These are phyloP conservation scores for Aproaerema taeniolella DNA, from an alignment of 2,888 invertebrate genomes.

Conservation along the genomic window DNA sequence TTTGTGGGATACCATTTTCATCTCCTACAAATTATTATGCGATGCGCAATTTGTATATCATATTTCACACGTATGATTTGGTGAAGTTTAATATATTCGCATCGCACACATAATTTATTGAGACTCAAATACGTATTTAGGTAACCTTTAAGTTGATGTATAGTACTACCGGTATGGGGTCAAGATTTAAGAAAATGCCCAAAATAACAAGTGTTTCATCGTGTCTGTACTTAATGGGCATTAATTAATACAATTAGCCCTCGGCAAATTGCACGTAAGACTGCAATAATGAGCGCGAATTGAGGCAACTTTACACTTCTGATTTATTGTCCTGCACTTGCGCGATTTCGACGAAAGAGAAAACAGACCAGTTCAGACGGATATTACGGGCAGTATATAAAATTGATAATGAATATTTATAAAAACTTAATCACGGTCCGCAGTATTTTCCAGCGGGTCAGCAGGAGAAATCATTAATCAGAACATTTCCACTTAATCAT, in stretches of 20 bases:
- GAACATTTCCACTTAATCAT: slow-evolving; percentile 66
- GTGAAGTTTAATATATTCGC: not conserved
- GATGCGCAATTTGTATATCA: not conserved
- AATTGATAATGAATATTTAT: slow-evolving; percentile 75
- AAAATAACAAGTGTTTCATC: slow-evolving; percentile 51
- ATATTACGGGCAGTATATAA: slow-evolving; percentile 66
- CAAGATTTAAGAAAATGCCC: slow-evolving; percentile 41
- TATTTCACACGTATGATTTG: not conserved
- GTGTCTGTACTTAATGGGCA: slow-evolving; percentile 66
- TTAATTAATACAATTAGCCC: slow-evolving; percentile 75
- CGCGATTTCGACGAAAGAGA: slow-evolving; percentile 74
- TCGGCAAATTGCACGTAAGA: slow-evolving; percentile 72
- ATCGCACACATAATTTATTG: too few relatives aligned
- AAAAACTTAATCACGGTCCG: slow-evolving; percentile 67
- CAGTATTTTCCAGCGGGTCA: slow-evolving; percentile 57
- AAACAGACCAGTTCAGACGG: slow-evolving; percentile 69
- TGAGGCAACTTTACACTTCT: slow-evolving; percentile 75
- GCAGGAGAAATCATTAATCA: slow-evolving; percentile 62
- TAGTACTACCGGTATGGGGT: slow-evolving; percentile 18
- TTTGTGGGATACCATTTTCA: not conserved
- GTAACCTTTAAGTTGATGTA: slow-evolving; percentile 4
- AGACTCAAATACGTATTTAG: too few relatives aligned
- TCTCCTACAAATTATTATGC: slow-evolving; percentile 1
- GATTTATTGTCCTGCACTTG: slow-evolving; percentile 74
- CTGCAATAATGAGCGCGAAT: slow-evolving; percentile 74